A percentile compares a stretch with the other conserved stretches of the same genome.
Evolutionary conservation across 1,140 invertebrate genomes (phyloP).

Genomic region (Drosophila funebris): DNA sequence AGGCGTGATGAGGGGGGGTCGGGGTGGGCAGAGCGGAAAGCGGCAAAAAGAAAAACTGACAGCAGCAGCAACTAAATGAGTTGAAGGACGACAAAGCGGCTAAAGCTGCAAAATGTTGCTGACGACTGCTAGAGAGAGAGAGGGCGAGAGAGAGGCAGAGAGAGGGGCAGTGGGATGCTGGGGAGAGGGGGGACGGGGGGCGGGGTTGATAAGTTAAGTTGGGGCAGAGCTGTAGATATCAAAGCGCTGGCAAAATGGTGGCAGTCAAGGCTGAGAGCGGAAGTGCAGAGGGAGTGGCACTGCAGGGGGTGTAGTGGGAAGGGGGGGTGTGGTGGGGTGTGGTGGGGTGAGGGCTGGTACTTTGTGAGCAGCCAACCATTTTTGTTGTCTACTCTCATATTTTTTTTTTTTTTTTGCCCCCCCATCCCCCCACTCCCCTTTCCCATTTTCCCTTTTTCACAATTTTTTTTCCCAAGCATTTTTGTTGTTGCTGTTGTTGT

Average conservation of each 20-base stretch:
- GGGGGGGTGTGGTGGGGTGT: neutral
- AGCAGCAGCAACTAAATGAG: conserved; percentile 77
- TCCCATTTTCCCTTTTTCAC: conserved; percentile 11
- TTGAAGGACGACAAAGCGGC: conserved; percentile 65
- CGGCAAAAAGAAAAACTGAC: conserved; percentile 55
- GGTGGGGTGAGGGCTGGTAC: conserved; percentile 27
- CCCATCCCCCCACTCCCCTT: too few relatives aligned
- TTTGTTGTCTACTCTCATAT: conserved; percentile 35
- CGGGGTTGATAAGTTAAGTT: neutral
- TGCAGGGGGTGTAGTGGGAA: too few relatives aligned
- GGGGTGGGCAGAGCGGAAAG: neutral
- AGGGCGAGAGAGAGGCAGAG: neutral
- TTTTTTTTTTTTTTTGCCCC: conserved; percentile 25
- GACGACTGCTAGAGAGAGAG: neutral
- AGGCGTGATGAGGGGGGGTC: neutral
- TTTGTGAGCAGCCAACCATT: conserved; percentile 66
- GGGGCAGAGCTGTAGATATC: conserved; percentile 51
- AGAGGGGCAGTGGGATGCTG: too few relatives aligned
- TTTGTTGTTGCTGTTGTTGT: conserved; percentile 19
- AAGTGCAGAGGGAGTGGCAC: neutral
- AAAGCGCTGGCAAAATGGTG: conserved; percentile 77
- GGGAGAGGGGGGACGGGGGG: neutral
- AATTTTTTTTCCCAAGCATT: conserved; percentile 46
- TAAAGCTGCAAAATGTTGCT: conserved; percentile 1
- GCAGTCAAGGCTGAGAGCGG: neutral